phyloP scores from a whole-genome alignment of 1,140 invertebrate species.

The Macrobrachium nipponense region DNA sequence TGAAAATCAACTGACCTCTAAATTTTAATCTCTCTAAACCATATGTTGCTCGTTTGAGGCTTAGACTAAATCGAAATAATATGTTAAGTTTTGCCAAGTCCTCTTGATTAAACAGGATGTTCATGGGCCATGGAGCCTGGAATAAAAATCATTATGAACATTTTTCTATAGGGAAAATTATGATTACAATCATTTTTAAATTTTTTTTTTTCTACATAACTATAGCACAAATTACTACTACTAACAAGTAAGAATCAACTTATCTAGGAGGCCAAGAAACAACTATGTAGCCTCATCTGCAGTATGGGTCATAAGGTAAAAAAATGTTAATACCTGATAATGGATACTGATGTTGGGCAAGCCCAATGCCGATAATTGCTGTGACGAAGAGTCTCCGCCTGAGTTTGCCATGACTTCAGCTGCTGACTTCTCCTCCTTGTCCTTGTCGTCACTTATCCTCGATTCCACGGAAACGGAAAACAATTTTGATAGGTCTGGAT shows the following conservation, averaged over 20 bases:
- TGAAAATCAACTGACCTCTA: slow-evolving; percentile 9
- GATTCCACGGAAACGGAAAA: slow-evolving; percentile 23
- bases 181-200: too few species aligned
- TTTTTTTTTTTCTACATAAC: too few species aligned
- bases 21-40: slow-evolving; percentile 49
- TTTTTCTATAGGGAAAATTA: too few species aligned
- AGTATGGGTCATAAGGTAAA: background rate
- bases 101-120: slow-evolving; percentile 33
- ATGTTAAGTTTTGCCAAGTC: slow-evolving; percentile 32
- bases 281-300: too few species aligned
- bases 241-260: too few species aligned
- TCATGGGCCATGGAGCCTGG: slow-evolving; percentile 51
- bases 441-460: background rate
- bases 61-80: slow-evolving; percentile 37
- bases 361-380: background rate
- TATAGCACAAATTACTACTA: too few species aligned
- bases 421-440: background rate
- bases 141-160: background rate
- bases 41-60: slow-evolving; percentile 50
- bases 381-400: background rate
- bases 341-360: slow-evolving; percentile 27
- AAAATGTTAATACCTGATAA: slow-evolving; percentile 11
- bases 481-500: slow-evolving; percentile 26
- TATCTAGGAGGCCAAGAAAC: too few species aligned
- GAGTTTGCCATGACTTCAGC: background rate